Conservation (phyloP, 1,140 invertebrate genomes). For the Epicauta chinensis region DNA sequence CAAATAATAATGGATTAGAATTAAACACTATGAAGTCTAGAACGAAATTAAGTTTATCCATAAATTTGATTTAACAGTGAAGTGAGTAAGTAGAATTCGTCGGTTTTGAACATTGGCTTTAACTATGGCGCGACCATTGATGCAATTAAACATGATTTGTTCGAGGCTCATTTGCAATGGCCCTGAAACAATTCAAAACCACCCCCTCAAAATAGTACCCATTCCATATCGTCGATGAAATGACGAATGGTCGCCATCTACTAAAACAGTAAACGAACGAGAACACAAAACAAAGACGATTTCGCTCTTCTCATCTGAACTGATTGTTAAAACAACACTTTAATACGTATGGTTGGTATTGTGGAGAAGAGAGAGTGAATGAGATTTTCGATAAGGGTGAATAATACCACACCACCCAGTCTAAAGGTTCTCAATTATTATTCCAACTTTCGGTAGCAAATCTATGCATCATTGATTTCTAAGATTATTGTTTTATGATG, state of each 20-base stretch:
- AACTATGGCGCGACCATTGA: slow-evolving; percentile 33
- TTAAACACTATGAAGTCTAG: slow-evolving; percentile 43
- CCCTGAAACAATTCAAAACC: slow-evolving; percentile 34
- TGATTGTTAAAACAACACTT: slow-evolving; percentile 27
- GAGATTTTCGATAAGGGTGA: neutral
- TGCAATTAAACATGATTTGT: slow-evolving; percentile 46
- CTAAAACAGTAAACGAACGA: neutral
- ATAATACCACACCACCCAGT: slow-evolving; percentile 9
- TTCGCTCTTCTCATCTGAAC: slow-evolving; percentile 20
- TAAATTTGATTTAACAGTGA: slow-evolving; percentile 45
- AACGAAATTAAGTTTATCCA: slow-evolving; percentile 44
- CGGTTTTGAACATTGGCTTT: slow-evolving; percentile 17
- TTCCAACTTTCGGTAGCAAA: slow-evolving; percentile 25
- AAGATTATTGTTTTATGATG: slow-evolving; percentile 29
- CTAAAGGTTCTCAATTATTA: slow-evolving; percentile 22
- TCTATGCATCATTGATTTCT: slow-evolving; percentile 26
- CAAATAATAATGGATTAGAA: slow-evolving; percentile 42
- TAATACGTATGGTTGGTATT: neutral
- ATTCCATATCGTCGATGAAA: slow-evolving; percentile 3
- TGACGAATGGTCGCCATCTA: slow-evolving; percentile 36
- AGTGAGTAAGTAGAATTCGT: slow-evolving; percentile 36
- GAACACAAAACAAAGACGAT: slow-evolving; percentile 26
- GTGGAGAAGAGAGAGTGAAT: neutral
- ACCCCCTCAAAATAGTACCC: no score
- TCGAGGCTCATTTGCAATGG: slow-evolving; percentile 32